phyloP scores from a whole-genome alignment of 2,888 invertebrate species.

The Hololepta plana region DNA sequence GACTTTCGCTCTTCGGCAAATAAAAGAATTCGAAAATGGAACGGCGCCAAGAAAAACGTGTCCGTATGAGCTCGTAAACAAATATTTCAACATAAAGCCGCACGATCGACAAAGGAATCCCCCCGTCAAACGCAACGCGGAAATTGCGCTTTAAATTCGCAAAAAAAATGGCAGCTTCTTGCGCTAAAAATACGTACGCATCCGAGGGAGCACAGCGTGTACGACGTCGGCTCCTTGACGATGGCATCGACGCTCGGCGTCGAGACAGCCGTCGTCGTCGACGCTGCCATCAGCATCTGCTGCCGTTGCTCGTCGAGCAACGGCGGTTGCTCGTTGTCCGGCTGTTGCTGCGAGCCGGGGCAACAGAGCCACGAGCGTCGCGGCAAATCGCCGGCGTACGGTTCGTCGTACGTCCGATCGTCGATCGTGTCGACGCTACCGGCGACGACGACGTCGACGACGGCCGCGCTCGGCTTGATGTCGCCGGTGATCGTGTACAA shows the following conservation, averaged over 20 bases:
- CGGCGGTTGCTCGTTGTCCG: constrained; percentile 22
- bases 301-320: constrained; percentile 20
- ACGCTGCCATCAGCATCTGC: no score
- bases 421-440: constrained; percentile 15
- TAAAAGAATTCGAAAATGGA: no score
- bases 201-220: constrained; percentile 16
- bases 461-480: constrained; percentile 18
- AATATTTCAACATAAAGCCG: no score
- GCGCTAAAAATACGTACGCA: constrained; percentile 23
- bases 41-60: no score
- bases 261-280: constrained; percentile 14
- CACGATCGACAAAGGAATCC: no score
- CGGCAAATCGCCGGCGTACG: constrained; percentile 24
- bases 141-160: no score
- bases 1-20: no score
- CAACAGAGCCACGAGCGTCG: constrained; percentile 32
- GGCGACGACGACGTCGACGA: constrained; percentile 28
- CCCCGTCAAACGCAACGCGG: no score
- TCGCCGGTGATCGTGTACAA: constrained; percentile 32
- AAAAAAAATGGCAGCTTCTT: no score
- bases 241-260: constrained; percentile 14
- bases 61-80: no score
- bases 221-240: constrained; percentile 16
- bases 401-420: constrained; percentile 28
- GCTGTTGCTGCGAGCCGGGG: constrained; percentile 24